Evolutionary conservation across 2,888 invertebrate genomes (phyloP).

Genomic region (Nephrotoma flavescens): DNA sequence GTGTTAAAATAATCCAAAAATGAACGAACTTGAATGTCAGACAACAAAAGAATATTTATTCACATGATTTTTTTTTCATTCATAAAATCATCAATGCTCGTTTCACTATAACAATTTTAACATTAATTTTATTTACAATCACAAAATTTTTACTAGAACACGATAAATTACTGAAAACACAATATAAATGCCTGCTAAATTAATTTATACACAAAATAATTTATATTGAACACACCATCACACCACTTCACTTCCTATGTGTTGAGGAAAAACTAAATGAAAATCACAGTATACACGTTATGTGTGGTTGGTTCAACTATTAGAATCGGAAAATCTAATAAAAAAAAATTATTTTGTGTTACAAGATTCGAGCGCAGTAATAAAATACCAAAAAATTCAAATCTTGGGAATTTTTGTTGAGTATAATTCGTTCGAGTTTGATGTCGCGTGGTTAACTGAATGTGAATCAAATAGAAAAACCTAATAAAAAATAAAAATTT

Average conservation of each 20-base stretch:
- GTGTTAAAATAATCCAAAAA: background rate
- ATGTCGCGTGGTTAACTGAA: conserved; percentile 20
- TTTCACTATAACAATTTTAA: background rate
- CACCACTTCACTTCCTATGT: background rate
- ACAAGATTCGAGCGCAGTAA: background rate
- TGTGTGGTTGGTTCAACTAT: background rate
- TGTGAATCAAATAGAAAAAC: background rate
- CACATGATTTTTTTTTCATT: background rate
- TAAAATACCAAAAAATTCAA: background rate
- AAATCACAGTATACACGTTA: background rate
- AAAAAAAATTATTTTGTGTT: background rate
- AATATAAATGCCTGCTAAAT: background rate
- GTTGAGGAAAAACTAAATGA: background rate
- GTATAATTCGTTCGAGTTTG: background rate
- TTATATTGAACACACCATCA: background rate
- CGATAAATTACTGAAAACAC: background rate
- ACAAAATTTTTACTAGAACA: background rate
- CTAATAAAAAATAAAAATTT: background rate
- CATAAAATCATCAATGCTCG: background rate
- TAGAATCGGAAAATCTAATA: background rate
- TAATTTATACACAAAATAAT: background rate
- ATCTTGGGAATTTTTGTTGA: background rate
- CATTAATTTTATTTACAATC: background rate
- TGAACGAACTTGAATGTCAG: background rate
- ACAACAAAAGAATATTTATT: background rate